A percentile compares a stretch with the other conserved stretches of the same genome.
Evolutionary conservation across 2,797 vertebrate genomes (phyloP).

Genomic region (Xiphorhynchus erythropygius): DNA sequence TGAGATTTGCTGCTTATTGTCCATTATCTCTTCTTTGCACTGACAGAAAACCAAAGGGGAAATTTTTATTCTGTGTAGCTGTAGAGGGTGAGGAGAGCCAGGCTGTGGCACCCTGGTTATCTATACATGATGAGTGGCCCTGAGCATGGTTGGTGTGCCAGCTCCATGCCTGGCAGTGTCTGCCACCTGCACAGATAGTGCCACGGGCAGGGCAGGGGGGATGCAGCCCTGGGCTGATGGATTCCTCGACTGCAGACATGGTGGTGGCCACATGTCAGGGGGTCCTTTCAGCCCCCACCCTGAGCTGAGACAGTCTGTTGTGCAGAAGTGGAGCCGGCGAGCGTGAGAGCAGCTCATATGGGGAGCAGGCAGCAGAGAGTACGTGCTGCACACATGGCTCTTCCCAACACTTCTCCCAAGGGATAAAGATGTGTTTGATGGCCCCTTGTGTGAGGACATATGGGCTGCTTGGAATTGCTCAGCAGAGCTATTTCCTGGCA

Average conservation of each 20-base stretch:
- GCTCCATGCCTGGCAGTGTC: fast-evolving
- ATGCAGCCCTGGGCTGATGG: not conserved
- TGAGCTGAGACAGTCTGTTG: fast-evolving
- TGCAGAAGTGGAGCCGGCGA: not conserved
- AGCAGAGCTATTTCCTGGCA: not conserved
- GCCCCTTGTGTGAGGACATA: fast-evolving
- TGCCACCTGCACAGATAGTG: not conserved
- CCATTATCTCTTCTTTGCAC: not conserved
- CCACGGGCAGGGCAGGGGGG: not conserved
- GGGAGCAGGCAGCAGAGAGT: not conserved
- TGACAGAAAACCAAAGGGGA: not conserved
- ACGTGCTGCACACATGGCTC: not conserved
- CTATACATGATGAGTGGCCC: fast-evolving
- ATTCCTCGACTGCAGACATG: fast-evolving
- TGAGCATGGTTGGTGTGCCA: fast-evolving
- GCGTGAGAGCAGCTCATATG: not conserved
- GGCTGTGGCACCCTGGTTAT: not conserved
- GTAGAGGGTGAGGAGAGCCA: not conserved
- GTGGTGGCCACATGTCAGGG: not conserved
- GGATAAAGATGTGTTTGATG: not conserved
- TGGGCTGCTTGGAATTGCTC: not conserved
- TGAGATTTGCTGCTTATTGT: not conserved
- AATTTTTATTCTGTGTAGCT: not conserved
- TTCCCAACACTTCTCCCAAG: not conserved
- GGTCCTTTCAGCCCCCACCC: not conserved